Conservation (phyloP, 2,888 invertebrate species). For the Macrophya annulata region DNA sequence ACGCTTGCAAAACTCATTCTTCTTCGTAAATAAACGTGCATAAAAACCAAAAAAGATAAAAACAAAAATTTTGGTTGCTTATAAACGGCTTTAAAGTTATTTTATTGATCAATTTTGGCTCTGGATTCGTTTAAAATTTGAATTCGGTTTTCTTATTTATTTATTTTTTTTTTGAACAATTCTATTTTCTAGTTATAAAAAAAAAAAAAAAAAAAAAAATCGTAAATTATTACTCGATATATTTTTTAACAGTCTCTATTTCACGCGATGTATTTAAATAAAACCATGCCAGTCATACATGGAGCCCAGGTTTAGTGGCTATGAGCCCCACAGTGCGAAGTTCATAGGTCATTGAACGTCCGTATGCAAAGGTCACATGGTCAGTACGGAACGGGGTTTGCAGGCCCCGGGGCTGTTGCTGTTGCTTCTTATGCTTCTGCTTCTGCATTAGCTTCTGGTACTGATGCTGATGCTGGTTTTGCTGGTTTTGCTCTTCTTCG, state of each 20-base stretch:
- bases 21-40: neutral
- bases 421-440: conserved; percentile 13
- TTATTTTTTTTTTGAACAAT: neutral
- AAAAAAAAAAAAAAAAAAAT: neutral
- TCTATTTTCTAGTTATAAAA: neutral
- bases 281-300: neutral
- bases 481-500: conserved; percentile 5
- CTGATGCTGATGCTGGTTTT: neutral
- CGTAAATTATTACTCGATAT: neutral
- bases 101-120: neutral
- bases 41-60: neutral
- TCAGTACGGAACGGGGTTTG: conserved; percentile 55
- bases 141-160: neutral
- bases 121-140: neutral
- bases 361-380: conserved; percentile 52
- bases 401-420: conserved; percentile 43
- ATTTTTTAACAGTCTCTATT: neutral
- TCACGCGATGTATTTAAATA: neutral
- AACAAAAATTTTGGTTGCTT: neutral
- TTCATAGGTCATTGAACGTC: conserved; percentile 55
- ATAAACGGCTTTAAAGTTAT: neutral
- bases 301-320: conserved; percentile 29
- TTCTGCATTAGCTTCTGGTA: neutral
- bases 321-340: conserved; percentile 33
- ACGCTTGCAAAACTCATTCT: no score